Evolutionary conservation across 2,797 vertebrate species (phyloP).

Genomic region (Anisognathus igniventris): DNA sequence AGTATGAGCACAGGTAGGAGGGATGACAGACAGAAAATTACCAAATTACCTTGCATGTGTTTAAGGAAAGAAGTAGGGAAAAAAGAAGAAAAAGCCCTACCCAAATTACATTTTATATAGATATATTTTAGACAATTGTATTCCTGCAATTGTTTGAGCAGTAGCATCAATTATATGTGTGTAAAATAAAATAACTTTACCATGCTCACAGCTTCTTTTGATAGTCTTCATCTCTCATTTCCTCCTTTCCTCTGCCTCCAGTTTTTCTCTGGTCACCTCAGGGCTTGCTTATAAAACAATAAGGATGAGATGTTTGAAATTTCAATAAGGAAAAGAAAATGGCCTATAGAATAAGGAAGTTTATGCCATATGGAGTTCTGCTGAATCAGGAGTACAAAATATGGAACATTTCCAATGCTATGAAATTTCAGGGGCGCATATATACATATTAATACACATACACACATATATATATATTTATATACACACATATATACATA

Average conservation of each 20-base stretch:
- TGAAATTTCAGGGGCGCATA: background rate
- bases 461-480: no score
- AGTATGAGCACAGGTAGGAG: background rate
- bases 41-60: background rate
- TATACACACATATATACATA: background rate
- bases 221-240: background rate
- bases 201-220: background rate
- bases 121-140: background rate
- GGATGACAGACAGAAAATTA: background rate
- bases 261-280: background rate
- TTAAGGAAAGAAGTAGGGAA: background rate
- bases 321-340: background rate
- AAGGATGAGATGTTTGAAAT: background rate
- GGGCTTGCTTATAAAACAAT: background rate
- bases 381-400: background rate
- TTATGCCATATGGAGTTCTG: background rate
- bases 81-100: fast-evolving
- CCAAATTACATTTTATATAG: background rate
- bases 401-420: background rate
- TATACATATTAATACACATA: background rate
- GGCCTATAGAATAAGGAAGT: background rate
- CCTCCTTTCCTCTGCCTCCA: background rate
- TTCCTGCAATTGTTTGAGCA: background rate
- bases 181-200: background rate
- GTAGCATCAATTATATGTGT: background rate